A percentile compares a stretch with the other conserved stretches of the same genome.
Conservation (phyloP, 35 echinoderm and acorn worm species). For the Amphiura filiformis region DNA sequence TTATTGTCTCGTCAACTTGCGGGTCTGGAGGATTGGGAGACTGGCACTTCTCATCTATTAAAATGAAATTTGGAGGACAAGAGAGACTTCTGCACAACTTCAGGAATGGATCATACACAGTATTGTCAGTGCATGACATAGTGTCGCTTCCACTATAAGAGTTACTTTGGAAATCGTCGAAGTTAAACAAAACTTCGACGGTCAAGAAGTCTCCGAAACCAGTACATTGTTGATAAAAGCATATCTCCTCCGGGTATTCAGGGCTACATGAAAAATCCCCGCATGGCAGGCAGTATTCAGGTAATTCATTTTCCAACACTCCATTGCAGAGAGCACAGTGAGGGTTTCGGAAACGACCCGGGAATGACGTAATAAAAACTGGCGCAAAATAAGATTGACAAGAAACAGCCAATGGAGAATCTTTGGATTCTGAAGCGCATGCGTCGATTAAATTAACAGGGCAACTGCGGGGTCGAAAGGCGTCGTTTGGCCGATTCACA, state of each 20-base stretch:
- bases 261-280: not conserved
- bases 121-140: not conserved
- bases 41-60: not conserved
- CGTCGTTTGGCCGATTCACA: not conserved
- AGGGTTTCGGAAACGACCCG: not conserved
- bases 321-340: conserved; percentile 18
- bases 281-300: not conserved
- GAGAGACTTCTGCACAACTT: not conserved
- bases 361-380: not conserved
- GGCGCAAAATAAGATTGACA: conserved; percentile 22
- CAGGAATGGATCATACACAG: conserved; percentile 23
- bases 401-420: not conserved
- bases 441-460: not conserved
- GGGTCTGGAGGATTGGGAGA: not conserved
- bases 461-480: not conserved
- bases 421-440: not conserved
- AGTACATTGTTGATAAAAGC: not conserved
- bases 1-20: not conserved
- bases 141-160: not conserved
- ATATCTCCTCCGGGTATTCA: not conserved
- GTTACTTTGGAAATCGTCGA: not conserved
- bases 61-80: not conserved
- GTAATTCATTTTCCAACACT: not conserved
- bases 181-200: not conserved
- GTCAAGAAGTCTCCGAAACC: conserved; percentile 8